Evolutionary conservation across 2,888 invertebrate genomes (phyloP).

Genomic region (Globia sparganii): DNA sequence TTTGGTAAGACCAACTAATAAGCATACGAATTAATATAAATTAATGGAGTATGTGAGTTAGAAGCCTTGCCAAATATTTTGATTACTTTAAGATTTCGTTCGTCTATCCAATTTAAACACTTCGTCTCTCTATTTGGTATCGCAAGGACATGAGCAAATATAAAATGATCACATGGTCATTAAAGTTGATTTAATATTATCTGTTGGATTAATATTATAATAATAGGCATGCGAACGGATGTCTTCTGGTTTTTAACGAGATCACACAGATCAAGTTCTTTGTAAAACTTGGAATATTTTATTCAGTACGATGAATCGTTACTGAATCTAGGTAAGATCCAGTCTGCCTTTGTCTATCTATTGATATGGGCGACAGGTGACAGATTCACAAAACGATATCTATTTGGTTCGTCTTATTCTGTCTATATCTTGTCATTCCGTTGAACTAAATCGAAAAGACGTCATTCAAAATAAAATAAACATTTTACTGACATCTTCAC

Average conservation of each 20-base stretch:
- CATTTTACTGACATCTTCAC: neutral
- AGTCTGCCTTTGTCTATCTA: too few species aligned
- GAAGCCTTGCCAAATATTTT: slow-evolving; percentile 43
- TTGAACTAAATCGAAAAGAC: neutral
- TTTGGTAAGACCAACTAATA: slow-evolving; percentile 4
- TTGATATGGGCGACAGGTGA: neutral
- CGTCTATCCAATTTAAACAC: slow-evolving; percentile 33
- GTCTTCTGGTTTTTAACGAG: slow-evolving; percentile 9
- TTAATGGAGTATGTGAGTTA: slow-evolving; percentile 3
- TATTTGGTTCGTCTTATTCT: neutral
- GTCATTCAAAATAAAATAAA: neutral
- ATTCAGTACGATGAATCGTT: neutral
- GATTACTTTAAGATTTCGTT: slow-evolving; percentile 22
- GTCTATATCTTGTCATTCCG: neutral
- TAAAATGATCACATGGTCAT: slow-evolving; percentile 39
- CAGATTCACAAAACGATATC: neutral
- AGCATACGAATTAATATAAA: slow-evolving; percentile 19
- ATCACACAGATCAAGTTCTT: slow-evolving; percentile 7
- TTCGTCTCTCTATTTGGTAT: slow-evolving; percentile 48
- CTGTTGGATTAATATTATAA: slow-evolving; percentile 24
- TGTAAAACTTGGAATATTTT: neutral
- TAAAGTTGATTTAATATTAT: slow-evolving; percentile 46
- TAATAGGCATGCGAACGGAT: slow-evolving; percentile 20
- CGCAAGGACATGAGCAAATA: slow-evolving; percentile 55
- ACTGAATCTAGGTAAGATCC: neutral